Conservation (phyloP, 2,888 invertebrate species). For the Amiota minor region DNA sequence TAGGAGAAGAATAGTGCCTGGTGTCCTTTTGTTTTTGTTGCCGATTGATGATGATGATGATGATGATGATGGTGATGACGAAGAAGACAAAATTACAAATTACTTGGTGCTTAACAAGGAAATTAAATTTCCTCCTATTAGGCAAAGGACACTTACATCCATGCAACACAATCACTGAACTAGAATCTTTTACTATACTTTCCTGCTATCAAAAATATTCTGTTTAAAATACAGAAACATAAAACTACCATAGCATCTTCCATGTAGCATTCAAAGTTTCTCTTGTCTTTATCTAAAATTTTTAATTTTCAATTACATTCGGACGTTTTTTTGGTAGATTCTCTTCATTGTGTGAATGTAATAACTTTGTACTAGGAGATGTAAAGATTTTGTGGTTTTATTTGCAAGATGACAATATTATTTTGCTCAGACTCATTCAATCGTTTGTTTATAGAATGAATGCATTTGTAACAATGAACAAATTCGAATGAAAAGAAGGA, state of each 20-base stretch:
- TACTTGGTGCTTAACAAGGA: slow-evolving; percentile 45
- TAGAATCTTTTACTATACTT: neutral
- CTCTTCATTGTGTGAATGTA: too few relatives aligned
- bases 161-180: neutral
- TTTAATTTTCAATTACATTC: slow-evolving; percentile 34
- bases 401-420: too few relatives aligned
- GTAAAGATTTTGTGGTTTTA: neutral
- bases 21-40: neutral
- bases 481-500: too few relatives aligned
- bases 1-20: too few relatives aligned
- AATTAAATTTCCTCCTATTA: slow-evolving; percentile 59
- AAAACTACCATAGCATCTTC: neutral
- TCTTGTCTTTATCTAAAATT: neutral
- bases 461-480: too few relatives aligned
- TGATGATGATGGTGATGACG: neutral
- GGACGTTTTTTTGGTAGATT: slow-evolving; percentile 15
- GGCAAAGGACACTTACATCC: slow-evolving; percentile 4
- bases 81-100: slow-evolving; percentile 44
- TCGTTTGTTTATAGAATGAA: too few relatives aligned
- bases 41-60: neutral
- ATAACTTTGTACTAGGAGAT: too few relatives aligned
- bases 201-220: slow-evolving; percentile 20
- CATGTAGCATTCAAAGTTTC: too few relatives aligned
- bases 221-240: too few relatives aligned
- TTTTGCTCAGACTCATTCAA: too few relatives aligned